Evolutionary conservation across 2,797 vertebrate species (phyloP).

Genomic region (Oryzias sinensis): DNA sequence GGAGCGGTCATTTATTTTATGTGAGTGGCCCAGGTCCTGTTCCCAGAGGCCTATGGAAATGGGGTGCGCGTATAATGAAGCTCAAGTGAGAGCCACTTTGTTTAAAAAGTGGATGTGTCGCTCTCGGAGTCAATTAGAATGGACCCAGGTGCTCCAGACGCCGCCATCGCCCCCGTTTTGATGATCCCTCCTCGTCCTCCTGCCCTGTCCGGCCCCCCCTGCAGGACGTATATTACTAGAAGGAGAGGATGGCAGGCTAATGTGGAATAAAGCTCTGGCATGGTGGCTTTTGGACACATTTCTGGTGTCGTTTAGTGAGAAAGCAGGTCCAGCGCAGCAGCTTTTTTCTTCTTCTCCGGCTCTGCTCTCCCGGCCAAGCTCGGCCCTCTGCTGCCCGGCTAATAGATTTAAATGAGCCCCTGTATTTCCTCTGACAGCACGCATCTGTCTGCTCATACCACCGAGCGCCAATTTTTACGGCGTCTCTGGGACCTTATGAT

Average conservation of each 20-base stretch:
- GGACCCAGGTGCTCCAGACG: constrained; percentile 59
- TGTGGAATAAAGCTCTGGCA: constrained; percentile 20
- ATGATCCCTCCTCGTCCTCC: constrained; percentile 12
- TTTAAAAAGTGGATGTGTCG: constrained; percentile 61
- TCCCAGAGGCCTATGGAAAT: constrained; percentile 89
- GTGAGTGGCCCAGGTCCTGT: constrained; percentile 80
- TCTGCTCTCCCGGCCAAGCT: constrained; percentile 20
- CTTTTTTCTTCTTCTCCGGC: constrained; percentile 2
- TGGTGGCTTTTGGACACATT: constrained; percentile 8
- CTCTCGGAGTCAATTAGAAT: constrained; percentile 64
- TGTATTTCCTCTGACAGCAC: constrained; percentile 73
- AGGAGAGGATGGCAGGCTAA: not conserved
- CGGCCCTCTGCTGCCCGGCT: constrained; percentile 46
- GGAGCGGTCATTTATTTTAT: constrained; percentile 87
- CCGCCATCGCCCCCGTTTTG: constrained; percentile 26
- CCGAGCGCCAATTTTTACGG: constrained; percentile 22
- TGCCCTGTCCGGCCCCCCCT: not conserved
- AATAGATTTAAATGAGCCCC: constrained; percentile 76
- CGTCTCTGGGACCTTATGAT: constrained; percentile 29
- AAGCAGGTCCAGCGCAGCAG: not conserved
- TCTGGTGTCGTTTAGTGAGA: constrained; percentile 6
- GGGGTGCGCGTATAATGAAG: constrained; percentile 73
- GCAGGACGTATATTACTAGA: not conserved
- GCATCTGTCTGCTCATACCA: constrained; percentile 68
- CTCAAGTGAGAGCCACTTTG: constrained; percentile 66